Evolutionary conservation across 2,113 vertebrate genomes (phyloP).

Genomic region (Cyprinodon tularosa): DNA sequence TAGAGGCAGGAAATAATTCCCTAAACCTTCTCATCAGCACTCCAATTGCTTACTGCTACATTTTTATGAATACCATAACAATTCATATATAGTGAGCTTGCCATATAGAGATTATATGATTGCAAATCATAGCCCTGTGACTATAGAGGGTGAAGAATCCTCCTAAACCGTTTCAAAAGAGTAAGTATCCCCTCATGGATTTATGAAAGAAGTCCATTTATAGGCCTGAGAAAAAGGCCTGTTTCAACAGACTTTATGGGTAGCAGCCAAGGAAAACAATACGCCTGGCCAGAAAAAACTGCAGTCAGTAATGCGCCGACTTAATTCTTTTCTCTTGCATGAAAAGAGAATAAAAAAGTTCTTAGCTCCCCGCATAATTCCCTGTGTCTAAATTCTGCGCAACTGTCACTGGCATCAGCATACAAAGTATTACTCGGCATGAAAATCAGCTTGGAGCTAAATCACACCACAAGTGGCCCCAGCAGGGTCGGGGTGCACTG

Average conservation of each 20-base stretch:
- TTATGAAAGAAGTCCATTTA: constrained; percentile 78
- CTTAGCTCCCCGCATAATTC: constrained; percentile 55
- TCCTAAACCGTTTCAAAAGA: constrained; percentile 65
- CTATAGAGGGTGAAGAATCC: constrained; percentile 56
- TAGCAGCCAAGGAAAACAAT: constrained; percentile 74
- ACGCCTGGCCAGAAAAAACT: constrained; percentile 66
- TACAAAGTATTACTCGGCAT: constrained; percentile 64
- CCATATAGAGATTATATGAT: constrained; percentile 64
- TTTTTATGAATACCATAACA: constrained; percentile 65
- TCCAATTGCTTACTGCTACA: constrained; percentile 52
- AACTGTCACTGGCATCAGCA: constrained; percentile 64
- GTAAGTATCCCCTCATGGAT: constrained; percentile 68
- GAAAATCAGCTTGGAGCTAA: constrained; percentile 55
- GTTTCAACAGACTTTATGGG: constrained; percentile 68
- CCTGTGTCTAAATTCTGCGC: constrained; percentile 55
- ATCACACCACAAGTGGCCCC: constrained; percentile 48
- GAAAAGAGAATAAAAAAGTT: constrained; percentile 66
- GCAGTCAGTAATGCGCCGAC: constrained; percentile 64
- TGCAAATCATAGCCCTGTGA: constrained; percentile 60
- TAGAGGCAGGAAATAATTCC: constrained; percentile 65
- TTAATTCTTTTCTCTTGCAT: constrained; percentile 75
- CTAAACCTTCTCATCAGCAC: constrained; percentile 63
- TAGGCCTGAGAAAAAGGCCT: constrained; percentile 68
- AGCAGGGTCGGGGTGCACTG: constrained; percentile 36
- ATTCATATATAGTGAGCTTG: constrained; percentile 41